Base-by-base conservation (phyloP, 2,797 vertebrate species). In the Aythya fuligula region DNA sequence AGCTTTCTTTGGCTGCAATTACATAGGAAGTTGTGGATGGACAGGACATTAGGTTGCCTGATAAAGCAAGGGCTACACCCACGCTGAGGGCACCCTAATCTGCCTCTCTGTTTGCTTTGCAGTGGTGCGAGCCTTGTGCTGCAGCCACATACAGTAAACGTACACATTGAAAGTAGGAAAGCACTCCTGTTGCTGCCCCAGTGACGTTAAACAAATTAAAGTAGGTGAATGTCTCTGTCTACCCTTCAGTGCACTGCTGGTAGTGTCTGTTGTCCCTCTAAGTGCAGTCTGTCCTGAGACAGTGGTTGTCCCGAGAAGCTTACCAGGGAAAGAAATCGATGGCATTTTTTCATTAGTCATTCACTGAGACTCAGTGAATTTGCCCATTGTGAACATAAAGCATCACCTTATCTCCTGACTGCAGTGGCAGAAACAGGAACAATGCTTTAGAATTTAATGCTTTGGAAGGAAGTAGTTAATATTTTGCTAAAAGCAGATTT, bases 391-490 rank as follows among this genome's bases (percentile, higher is more conserved):
- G 69, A 84, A 22, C 9, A 61, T 85, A 51, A 57, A 80, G 9
- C 41, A 39, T 79, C 43, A 13, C 17, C 81, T 84, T 43, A n/a
- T 80, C 72, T 74, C 36, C 25, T 91, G 32, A 67, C 9, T 28
- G 28, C 74, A 85, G n/a, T 10, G 22, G 16, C 74, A 81, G 67
- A 60, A 22, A 28, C 14, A 2, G 47, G 27, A 80, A 10, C 17
- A 9, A 54, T 38, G 28, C 51, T 85, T 83, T 62, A 80, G 62
- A 72, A 88, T 58, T 6, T 74, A 18, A 80, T 22, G 6, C 7
- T 74, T 83, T 84, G 72, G 69, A 84, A 72, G 30, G 53, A 81
- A 86, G 45, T 75, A 36, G 58, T 87, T 88, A 65, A 69, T 89
- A n/a, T 80, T 78, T 90, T 80, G 60, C 24, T 92, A 72, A 87